phyloP scores from a whole-genome alignment of 2,888 invertebrate species.

The Onchidella celtica region DNA sequence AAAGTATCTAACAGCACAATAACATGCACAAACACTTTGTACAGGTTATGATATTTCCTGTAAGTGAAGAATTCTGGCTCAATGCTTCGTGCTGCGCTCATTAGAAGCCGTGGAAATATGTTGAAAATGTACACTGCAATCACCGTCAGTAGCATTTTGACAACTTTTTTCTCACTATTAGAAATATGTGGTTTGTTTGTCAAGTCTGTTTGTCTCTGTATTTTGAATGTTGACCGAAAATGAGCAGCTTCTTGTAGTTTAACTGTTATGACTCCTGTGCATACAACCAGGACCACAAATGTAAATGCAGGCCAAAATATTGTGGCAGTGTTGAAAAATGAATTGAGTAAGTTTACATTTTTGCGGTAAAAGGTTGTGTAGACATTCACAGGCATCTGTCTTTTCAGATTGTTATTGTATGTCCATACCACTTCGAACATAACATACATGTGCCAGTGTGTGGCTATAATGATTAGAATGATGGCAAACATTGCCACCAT shows the following conservation, averaged over 20 bases:
- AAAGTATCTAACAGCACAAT: neutral
- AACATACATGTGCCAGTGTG: neutral
- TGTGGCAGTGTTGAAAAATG: neutral
- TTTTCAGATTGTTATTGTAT: neutral
- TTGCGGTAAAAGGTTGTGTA: neutral
- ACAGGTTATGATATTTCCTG: neutral
- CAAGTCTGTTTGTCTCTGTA: too few species aligned
- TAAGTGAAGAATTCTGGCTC: neutral
- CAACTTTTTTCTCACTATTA: neutral
- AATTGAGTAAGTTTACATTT: neutral
- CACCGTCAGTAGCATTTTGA: neutral
- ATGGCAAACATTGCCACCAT: neutral
- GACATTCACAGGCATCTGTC: neutral
- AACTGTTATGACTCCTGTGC: neutral
- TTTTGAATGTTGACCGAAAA: neutral
- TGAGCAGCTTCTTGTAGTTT: neutral
- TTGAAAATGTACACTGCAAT: neutral
- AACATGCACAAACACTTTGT: neutral
- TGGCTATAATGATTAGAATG: neutral
- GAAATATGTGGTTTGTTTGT: neutral
- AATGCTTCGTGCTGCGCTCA: neutral
- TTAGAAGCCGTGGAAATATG: neutral
- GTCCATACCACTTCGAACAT: neutral
- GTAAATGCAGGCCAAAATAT: neutral
- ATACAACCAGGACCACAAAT: neutral